Percentiles rank a stretch among this genome's conserved stretches.
phyloP scores from a whole-genome alignment of 2,113 vertebrate species.

The Ochotona princeps region DNA sequence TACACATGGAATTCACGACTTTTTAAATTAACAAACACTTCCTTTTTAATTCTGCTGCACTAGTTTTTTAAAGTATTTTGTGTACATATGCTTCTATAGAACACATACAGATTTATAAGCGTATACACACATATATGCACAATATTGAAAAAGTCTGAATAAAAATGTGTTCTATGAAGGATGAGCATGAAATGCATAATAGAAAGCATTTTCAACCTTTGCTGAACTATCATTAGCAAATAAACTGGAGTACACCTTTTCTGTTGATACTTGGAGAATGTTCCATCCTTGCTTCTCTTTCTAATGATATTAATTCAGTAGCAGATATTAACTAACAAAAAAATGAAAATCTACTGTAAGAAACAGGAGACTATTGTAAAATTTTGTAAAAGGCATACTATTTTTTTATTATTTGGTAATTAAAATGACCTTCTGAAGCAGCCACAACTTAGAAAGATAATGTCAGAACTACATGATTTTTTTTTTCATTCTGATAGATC shows the following conservation, averaged over 20 bases:
- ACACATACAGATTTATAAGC: no score
- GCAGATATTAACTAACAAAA: not conserved
- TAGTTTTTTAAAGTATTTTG: no score
- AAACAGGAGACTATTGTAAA: not conserved
- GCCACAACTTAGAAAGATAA: conserved; percentile 70
- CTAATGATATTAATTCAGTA: not conserved
- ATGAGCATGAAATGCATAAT: not conserved
- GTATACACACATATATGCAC: not conserved
- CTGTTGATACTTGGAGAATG: not conserved
- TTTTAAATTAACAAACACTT: no score
- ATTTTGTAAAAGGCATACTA: conserved; percentile 78
- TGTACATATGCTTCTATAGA: no score
- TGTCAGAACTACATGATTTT: conserved; percentile 38
- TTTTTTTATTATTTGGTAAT: conserved; percentile 78
- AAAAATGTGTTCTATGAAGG: conserved; percentile 30
- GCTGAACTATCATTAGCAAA: conserved; percentile 16
- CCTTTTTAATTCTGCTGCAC: no score
- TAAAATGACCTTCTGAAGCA: conserved; percentile 65
- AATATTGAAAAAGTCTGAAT: conserved; percentile 18
- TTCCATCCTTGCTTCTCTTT: not conserved
- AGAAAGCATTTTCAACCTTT: conserved; percentile 15
- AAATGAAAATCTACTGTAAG: not conserved
- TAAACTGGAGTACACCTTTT: not conserved
- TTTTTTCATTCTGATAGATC: conserved; percentile 62
- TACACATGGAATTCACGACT: no score